Percentiles rank a stretch among this genome's conserved stretches.
These are phyloP conservation scores for Cheilinus undulatus DNA, from an alignment of 2,113 vertebrate genomes.

Conservation along the genomic window DNA sequence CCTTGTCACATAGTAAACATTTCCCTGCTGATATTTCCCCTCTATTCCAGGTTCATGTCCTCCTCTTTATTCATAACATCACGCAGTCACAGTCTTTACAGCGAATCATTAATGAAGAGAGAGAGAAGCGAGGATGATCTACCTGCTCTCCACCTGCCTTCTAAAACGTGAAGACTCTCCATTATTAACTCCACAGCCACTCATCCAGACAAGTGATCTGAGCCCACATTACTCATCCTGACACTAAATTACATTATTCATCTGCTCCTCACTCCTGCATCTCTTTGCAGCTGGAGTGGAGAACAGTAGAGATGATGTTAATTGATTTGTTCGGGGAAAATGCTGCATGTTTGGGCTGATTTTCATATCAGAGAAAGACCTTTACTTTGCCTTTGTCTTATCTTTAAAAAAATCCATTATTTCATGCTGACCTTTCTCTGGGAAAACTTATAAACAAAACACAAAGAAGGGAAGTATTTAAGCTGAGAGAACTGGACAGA, in stretches of 20 bases:
- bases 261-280: constrained; percentile 21
- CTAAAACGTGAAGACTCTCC: constrained; percentile 42
- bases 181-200: constrained; percentile 53
- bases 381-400: neutral
- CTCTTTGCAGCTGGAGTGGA: neutral
- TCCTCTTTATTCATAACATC: constrained; percentile 35
- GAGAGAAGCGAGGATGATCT: constrained; percentile 29
- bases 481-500: too few relatives aligned
- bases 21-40: constrained; percentile 25
- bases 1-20: constrained; percentile 22
- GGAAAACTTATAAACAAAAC: too few relatives aligned
- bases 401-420: neutral
- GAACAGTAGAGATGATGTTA: constrained; percentile 9
- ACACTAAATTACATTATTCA: constrained; percentile 58
- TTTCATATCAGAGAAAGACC: constrained; percentile 12
- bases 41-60: constrained; percentile 16
- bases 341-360: constrained; percentile 32
- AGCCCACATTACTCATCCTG: constrained; percentile 53
- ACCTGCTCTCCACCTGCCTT: constrained; percentile 48
- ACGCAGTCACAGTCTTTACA: constrained; percentile 13
- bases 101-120: constrained; percentile 38
- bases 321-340: constrained; percentile 49
- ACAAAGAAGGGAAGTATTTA: too few relatives aligned
- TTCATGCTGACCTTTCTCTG: neutral
- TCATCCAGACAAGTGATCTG: constrained; percentile 61